Evolutionary conservation across 2,888 invertebrate species (phyloP), one percentile per base, ranked within the genome.

Genomic region (Tetragonula carbonaria): DNA sequence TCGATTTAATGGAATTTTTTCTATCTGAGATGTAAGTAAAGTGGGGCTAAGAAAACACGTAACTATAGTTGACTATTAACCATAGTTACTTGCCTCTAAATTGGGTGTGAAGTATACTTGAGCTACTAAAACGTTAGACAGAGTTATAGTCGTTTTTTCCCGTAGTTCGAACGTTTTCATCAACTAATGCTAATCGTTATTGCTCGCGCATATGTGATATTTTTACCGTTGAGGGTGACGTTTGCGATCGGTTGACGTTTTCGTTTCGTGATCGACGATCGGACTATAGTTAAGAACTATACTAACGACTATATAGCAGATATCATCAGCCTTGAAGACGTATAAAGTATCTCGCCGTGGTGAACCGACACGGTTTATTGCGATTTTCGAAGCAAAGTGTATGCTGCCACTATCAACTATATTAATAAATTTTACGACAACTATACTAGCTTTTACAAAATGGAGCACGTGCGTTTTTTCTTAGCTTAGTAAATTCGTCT

Each of bases 351-450:
- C 33, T n/a, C 18, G 33, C n/a, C 23, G 16, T 23, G 33, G 23
- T n/a, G 23, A 11, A 23, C 57, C 28, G 62, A 51, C 14, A 23
- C 11, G 14, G 16, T 50, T 14, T 23, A 45, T 14, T 4, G 8
- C 57, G 23, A 73, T 16, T 59, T 14, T n/a, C 23, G 28, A 38
- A 65, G 53, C 51, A 65, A 65, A 53, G 65, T 53, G 38, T 65
- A 74, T 74, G 74, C 74, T 74, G 74, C 74, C 74, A 74, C 50
- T 73, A 59, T 28, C 59, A 73, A 74, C 74, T 65, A 65, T 74
- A 53, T 50, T 73, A 45, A 45, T 14, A 59, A 73, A 65, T 65
- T 65, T 63, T 74, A 53, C 55, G 33, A 55, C 72, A 66, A 75
- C 67, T 67, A 75, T 75, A 67, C 55, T 75, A 75, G 75, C 74